Base-by-base conservation (phyloP, 2,113 vertebrate genomes). In the Scophthalmus maximus region DNA sequence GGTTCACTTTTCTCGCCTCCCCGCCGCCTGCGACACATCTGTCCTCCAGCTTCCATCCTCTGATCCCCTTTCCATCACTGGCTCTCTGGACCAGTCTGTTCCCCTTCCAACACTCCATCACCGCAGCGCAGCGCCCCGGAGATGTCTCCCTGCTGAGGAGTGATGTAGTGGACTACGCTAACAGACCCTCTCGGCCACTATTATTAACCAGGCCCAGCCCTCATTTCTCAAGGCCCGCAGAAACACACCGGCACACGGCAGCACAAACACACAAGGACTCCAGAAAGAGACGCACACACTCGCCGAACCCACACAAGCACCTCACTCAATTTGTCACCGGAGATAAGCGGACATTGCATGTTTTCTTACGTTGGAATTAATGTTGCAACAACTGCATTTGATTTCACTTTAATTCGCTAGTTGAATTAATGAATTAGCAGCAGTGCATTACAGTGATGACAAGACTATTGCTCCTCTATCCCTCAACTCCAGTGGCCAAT, bases 91-190 rank as follows among this genome's bases (percentile, higher is more conserved):
- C 63, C 80, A 84, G 78, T 80, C 85, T 78, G 55, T 50, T 84
- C 81, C 59, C 75, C 60, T 57, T 78, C 72, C 83, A 73, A 52
- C 88, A 90, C 82, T 92, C 85, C 83, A 92, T 91, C 89, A 92
- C 73, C 34, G 73, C 76, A 58, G 76, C 67, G 61, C 52, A 59
- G 81, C 88, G 86, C 88, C 88, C 90, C 82, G 84, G 87, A 91
- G 88, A 92, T 87, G 87, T 88, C 87, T 88, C 64, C 70, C 82
- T 84, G 82, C 70, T 76, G 75, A 80, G 81, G 76, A 87, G 88
- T 91, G 88, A 92, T 92, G 85, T 91, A 92, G 87, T 87, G 82
- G 88, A 83, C 88, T 75, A 86, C 64, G 64, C 79, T 89, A 90
- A 92, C 87, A 87, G 76, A 87, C 88, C 84, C 87, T 87, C 85